Conservation (phyloP, 2,888 invertebrate genomes). For the Thera obeliscata region DNA sequence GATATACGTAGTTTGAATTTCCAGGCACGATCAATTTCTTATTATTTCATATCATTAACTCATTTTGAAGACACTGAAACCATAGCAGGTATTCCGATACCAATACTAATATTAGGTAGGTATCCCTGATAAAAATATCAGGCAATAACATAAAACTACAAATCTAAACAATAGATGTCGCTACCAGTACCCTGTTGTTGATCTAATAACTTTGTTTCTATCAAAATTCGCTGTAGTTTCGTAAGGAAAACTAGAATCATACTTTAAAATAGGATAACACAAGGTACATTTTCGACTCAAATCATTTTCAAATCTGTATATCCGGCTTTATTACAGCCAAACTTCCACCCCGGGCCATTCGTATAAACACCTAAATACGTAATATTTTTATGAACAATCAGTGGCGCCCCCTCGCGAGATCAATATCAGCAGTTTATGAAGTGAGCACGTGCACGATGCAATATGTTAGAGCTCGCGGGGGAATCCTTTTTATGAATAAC, state of each 20-base stretch:
- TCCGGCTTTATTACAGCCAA: conserved; percentile 6
- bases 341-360: conserved; percentile 15
- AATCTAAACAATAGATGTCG: conserved; percentile 23
- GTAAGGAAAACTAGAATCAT: background rate
- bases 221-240: background rate
- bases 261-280: background rate
- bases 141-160: background rate
- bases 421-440: conserved; percentile 81
- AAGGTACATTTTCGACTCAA: background rate
- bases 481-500: conserved; percentile 81
- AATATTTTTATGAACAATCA: conserved; percentile 75
- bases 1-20: too few species aligned
- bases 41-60: too few species aligned
- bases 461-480: conserved; percentile 70
- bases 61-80: too few species aligned
- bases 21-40: too few species aligned
- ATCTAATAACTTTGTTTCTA: background rate
- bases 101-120: too few species aligned
- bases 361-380: conserved; percentile 25
- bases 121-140: background rate
- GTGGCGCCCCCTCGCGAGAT: conserved; percentile 65
- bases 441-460: conserved; percentile 79
- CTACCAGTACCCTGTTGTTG: conserved; percentile 4
- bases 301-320: background rate
- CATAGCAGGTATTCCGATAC: too few species aligned